phyloP scores from a whole-genome alignment of 2,888 invertebrate species.

The Tiliacea aurago region DNA sequence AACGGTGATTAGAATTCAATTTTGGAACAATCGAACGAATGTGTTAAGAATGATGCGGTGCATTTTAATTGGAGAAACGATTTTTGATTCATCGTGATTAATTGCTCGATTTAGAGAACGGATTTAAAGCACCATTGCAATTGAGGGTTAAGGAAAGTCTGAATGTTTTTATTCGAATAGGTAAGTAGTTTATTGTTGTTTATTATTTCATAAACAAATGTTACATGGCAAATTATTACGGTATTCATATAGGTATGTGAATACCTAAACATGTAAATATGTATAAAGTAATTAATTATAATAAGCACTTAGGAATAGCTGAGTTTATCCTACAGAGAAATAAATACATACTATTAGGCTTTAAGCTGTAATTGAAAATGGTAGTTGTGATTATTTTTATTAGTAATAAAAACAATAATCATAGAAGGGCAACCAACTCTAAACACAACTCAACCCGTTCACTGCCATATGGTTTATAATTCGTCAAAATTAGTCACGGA shows the following conservation, averaged over 20 bases:
- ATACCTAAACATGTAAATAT: slow-evolving; percentile 22
- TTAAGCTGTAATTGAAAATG: slow-evolving; percentile 5
- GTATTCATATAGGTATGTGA: background rate
- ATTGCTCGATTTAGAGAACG: slow-evolving; percentile 45
- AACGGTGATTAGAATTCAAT: slow-evolving; percentile 91
- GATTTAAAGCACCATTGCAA: slow-evolving; percentile 20
- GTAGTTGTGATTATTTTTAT: background rate
- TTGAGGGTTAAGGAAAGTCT: slow-evolving; percentile 43
- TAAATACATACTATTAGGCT: slow-evolving; percentile 20
- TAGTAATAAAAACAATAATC: slow-evolving; percentile 20
- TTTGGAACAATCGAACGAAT: slow-evolving; percentile 88
- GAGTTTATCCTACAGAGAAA: slow-evolving; percentile 10
- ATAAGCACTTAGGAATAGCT: slow-evolving; percentile 5
- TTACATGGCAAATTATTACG: slow-evolving; percentile 1
- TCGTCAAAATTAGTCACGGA: slow-evolving; percentile 86
- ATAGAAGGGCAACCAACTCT: slow-evolving; percentile 43
- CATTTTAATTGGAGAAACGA: slow-evolving; percentile 89
- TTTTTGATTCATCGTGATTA: slow-evolving; percentile 70
- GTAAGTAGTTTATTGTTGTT: background rate
- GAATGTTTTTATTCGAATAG: slow-evolving; percentile 4
- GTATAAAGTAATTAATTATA: slow-evolving; percentile 30
- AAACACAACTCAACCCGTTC: slow-evolving; percentile 55
- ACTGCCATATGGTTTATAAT: slow-evolving; percentile 80
- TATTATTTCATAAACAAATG: slow-evolving; percentile 18
- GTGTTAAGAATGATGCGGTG: slow-evolving; percentile 86